These are phyloP conservation scores for Actinostola sp. DNA, from an alignment of 92 coral and sea anemone genomes.

Conservation along the genomic window DNA sequence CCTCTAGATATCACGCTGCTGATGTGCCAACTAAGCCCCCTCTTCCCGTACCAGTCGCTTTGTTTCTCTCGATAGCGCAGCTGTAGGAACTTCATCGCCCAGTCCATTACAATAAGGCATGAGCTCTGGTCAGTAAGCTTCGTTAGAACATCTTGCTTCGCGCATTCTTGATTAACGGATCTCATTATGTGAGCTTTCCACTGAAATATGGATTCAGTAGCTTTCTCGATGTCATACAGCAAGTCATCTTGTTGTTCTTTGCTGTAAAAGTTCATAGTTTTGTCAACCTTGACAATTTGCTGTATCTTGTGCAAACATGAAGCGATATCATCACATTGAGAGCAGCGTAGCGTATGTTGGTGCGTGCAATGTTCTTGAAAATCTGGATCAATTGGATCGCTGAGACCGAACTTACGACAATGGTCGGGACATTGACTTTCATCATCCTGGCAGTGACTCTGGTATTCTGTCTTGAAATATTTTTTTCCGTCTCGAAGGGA, in stretches of 20 bases:
- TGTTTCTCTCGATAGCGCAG: conserved; percentile 75
- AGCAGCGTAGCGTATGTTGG: conserved; percentile 45
- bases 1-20: conserved; percentile 56
- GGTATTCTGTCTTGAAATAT: conserved; percentile 28
- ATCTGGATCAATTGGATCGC: conserved; percentile 52
- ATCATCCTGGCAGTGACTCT: conserved; percentile 49
- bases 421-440: conserved; percentile 47
- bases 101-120: conserved; percentile 69
- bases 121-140: conserved; percentile 57
- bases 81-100: conserved; percentile 89
- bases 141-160: conserved; percentile 63
- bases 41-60: conserved; percentile 75
- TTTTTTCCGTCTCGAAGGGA: conserved; percentile 40
- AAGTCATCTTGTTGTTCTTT: conserved; percentile 72
- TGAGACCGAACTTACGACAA: conserved; percentile 49
- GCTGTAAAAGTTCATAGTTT: conserved; percentile 59
- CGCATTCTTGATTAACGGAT: conserved; percentile 69
- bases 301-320: conserved; percentile 52
- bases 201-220: conserved; percentile 46
- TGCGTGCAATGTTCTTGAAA: conserved; percentile 48
- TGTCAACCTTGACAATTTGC: conserved; percentile 40
- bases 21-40: conserved; percentile 81
- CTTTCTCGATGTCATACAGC: conserved; percentile 65
- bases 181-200: conserved; percentile 88
- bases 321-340: conserved; percentile 63